Evolutionary conservation across 2,797 vertebrate species (phyloP).

Genomic region (Rhadinocentrus ornatus): DNA sequence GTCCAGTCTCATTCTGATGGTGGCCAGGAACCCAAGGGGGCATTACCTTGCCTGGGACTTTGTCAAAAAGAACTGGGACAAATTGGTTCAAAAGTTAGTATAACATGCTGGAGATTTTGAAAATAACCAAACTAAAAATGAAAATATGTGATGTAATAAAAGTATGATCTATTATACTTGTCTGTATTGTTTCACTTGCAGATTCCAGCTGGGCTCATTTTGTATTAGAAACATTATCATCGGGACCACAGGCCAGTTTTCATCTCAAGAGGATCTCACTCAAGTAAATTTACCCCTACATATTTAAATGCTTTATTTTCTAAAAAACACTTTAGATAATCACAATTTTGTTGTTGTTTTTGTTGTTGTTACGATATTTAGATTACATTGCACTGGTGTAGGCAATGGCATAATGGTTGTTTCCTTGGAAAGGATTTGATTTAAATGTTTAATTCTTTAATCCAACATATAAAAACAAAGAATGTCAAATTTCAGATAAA

Average conservation of each 20-base stretch:
- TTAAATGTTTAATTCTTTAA: not conserved
- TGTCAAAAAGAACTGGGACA: conserved; percentile 83
- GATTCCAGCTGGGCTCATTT: conserved; percentile 83
- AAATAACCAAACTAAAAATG: not conserved
- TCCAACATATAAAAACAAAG: not conserved
- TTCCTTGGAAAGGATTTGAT: not conserved
- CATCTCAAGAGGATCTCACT: conserved; percentile 79
- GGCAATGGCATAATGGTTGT: too few relatives aligned
- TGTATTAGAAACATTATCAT: conserved; percentile 78
- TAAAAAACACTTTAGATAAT: not conserved
- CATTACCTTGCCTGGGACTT: conserved; percentile 83
- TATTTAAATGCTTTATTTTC: not conserved
- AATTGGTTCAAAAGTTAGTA: conserved; percentile 83
- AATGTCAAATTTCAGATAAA: not conserved
- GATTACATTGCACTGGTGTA: not conserved
- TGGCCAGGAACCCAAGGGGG: conserved; percentile 79
- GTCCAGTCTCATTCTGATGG: conserved; percentile 71
- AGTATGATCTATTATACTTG: not conserved
- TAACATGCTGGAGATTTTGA: conserved; percentile 4
- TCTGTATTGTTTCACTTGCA: conserved; percentile 46
- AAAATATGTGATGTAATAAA: not conserved
- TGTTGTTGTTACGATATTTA: not conserved
- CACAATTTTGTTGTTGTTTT: not conserved
- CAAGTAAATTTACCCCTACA: conserved; percentile 67
- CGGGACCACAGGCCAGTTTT: conserved; percentile 82